Base-by-base conservation (phyloP, 1,140 invertebrate species). In the Dinothrombium tinctorium region DNA sequence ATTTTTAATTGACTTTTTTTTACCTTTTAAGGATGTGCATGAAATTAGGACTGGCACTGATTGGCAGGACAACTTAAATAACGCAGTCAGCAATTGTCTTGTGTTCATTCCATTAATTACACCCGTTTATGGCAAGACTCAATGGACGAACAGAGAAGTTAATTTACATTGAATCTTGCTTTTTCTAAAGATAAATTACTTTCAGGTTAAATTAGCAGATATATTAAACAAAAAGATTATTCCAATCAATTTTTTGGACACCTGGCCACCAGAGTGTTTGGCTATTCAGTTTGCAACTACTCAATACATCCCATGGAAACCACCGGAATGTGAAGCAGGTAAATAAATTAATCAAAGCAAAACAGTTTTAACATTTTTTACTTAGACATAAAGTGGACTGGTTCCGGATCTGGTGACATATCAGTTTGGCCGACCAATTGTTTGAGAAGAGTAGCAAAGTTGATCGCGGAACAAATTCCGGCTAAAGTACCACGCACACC, bases 251-350 rank as follows among this genome's bases (percentile, higher is more conserved):
- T 61, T 63, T 41, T 47, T 61, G 20, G 47, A 54, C 20, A 43
- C 52, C 6, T 63, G 61, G 61, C 60, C 61, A 20, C 61, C 61
- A 15, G 48, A 53, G 17, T 62, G 58, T 44, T 50, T 64, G 23
- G 61, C 61, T 5, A 63, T 64, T 26, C 61, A 64, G 50, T 61
- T 64, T 51, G 59, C 61, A n/a, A 62, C 60, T 3, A 62, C 48
- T 9, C 52, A 53, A 38, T 53, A 51, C 41, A 51, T 53, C 26
- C 44, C 37, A n/a, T 52, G 50, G 50, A 41, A 40, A 33, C 22
- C 42, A 14, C 37, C 39, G 17, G 40, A 46, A 22, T 35, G 33
- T 44, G 46, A 24, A 19, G n/a, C 14, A 29, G 24, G 22, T 35
- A 17, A 24, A 45, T 22, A 25, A 44, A 5, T 33, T 20, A 43